Base-by-base conservation (phyloP, 2,113 vertebrate genomes). In the Tupaia tana region DNA sequence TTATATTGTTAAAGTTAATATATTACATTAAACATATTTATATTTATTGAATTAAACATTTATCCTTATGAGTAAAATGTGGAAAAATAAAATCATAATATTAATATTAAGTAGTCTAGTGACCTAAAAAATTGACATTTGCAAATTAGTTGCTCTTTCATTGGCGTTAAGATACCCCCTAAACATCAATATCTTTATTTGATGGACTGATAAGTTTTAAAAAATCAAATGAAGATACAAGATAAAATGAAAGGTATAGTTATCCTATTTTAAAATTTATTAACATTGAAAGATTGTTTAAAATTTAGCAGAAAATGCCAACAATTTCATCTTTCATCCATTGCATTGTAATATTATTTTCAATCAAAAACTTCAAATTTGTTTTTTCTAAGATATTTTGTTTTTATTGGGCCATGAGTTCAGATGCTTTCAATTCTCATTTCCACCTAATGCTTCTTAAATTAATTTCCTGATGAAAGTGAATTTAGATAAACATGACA, bases 401-500 rank as follows among this genome's bases (percentile, higher is more conserved):
- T 70, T 94, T 78, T 79, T 73, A 27, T 10, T 70, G 9, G 3
- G 2, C 6, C 69, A 24, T 56, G 15, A 3, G 0, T 75, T 66
- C 52, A 64, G 7, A 1, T 61, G 9, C 69, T 29, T 56, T 7
- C 6, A 71, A 31, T 92, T 80, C 3, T 75, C 77, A 78, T 70
- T 96, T 83, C 13, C 24, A 43, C 13, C 1, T 78, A 89, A 69
- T 70, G 54, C 8, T 63, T 90, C 31, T 87, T 86, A 27, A 64
- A 82, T 77, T 86, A 67, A 31, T 70, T 82, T n/a, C 70, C 29
- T 70, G 29, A 59, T 63, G 4, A 83, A 93, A 84, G 9, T 75
- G 34, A 95, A 95, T 84, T 84, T 94, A 92, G 31, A 78, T 90
- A 95, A 96, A 80, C 14, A 90, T 19, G 19, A 8, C 29, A 80